Conservation (phyloP, 1,140 invertebrate genomes). For the Drosophila asahinai region DNA sequence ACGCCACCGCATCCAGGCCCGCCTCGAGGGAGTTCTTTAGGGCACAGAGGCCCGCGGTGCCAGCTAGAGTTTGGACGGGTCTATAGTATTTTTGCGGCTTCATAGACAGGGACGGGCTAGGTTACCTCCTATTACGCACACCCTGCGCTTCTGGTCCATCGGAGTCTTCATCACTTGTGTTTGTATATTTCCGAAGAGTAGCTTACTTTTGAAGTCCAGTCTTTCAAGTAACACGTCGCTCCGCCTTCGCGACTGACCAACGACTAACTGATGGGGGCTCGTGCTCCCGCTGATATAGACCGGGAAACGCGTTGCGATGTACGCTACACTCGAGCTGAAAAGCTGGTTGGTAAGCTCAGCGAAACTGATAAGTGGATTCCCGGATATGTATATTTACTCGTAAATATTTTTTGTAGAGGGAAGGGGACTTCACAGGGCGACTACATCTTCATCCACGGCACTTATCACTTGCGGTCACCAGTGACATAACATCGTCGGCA, state of each 20-base stretch:
- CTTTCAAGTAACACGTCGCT: conserved; percentile 14
- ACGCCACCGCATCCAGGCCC: conserved; percentile 88
- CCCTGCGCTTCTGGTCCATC: conserved; percentile 58
- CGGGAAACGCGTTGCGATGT: conserved; percentile 14
- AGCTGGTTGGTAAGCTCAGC: not conserved
- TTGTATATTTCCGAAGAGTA: not conserved
- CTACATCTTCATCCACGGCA: not conserved
- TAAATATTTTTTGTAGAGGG: not conserved
- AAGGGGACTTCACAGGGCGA: conserved; percentile 23
- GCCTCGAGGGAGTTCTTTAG: conserved; percentile 88
- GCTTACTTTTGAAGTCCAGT: not conserved
- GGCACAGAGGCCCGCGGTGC: conserved; percentile 91
- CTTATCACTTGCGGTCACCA: conserved; percentile 27
- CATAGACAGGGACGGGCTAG: not conserved
- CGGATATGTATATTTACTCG: not conserved
- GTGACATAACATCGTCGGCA: conserved; percentile 33
- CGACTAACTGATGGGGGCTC: conserved; percentile 38
- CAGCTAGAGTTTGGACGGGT: conserved; percentile 85
- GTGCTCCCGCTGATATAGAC: conserved; percentile 43
- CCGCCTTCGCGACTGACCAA: conserved; percentile 16
- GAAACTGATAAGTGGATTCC: conserved; percentile 11
- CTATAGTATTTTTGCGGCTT: not conserved
- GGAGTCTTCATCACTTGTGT: conserved; percentile 52
- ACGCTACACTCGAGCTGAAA: conserved; percentile 15
- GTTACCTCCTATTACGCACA: conserved; percentile 88